These are phyloP conservation scores for Siniperca chuatsi DNA, from an alignment of 2,113 vertebrate genomes.

Conservation along the genomic window DNA sequence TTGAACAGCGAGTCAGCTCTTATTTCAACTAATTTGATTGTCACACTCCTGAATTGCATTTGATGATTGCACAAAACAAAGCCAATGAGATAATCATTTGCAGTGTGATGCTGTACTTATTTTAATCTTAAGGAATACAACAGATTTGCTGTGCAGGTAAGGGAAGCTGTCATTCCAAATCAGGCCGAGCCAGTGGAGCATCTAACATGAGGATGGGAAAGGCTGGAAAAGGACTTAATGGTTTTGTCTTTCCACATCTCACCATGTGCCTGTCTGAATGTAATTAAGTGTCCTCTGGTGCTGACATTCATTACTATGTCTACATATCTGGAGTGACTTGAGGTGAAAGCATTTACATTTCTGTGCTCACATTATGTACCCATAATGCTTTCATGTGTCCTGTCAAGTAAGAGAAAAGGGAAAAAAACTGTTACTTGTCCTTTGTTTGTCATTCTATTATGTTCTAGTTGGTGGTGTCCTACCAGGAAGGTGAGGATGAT, in stretches of 20 bases:
- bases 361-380: conserved; percentile 18
- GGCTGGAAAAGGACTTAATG: conserved; percentile 62
- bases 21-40: conserved; percentile 82
- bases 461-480: conserved; percentile 13
- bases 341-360: conserved; percentile 54
- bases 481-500: conserved; percentile 27
- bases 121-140: conserved; percentile 62
- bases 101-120: conserved; percentile 59
- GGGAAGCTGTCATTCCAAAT: conserved; percentile 70
- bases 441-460: conserved; percentile 55
- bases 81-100: conserved; percentile 72
- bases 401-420: conserved; percentile 8
- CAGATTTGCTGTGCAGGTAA: conserved; percentile 59
- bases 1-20: conserved; percentile 77
- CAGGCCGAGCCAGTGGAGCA: conserved; percentile 57
- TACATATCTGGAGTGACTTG: conserved; percentile 44
- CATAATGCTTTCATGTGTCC: conserved; percentile 29
- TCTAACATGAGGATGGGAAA: conserved; percentile 52
- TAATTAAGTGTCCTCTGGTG: conserved; percentile 60
- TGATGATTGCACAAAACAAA: conserved; percentile 77
- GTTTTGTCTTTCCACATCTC: conserved; percentile 68
- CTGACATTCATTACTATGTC: conserved; percentile 55
- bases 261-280: conserved; percentile 45
- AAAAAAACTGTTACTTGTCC: conserved; percentile 31
- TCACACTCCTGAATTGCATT: conserved; percentile 77